Evolutionary conservation across 2,888 invertebrate species (phyloP), one percentile per base, ranked within the genome.

Genomic region (Clanis bilineata): DNA sequence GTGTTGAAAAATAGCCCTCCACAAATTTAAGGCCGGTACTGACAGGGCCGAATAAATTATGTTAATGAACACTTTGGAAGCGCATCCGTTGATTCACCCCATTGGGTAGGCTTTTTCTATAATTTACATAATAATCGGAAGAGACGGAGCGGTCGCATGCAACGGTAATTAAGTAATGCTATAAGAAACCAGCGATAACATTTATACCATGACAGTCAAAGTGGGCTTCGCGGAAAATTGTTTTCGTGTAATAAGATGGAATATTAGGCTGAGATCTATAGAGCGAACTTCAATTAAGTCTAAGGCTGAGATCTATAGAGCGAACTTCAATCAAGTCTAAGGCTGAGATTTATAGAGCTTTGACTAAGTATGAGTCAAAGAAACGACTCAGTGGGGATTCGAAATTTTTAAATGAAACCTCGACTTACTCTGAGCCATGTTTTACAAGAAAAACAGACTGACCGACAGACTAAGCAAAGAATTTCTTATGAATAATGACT

Each of bases 1-100:
- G 69, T 72, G 84, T 79, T 86, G 83, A 88, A 90, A 89, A 85
- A 85, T 85, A 81, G 79, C 84, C 84, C 79, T 81, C 86, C 85
- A 85, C 86, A 87, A 89, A 88, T 90, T 90, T 89, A 85, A 87
- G 86, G 80, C 81, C 86, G 83, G 83, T 69, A 86, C 88, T 90
- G 91, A 90, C 90, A 88, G 88, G 78, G 75, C 72, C 83, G 89
- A 87, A 90, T 91, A 91, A 89, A 90, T 92, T 91, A 91, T 90
- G 90, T 69, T 90, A 92, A 91, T 89, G 88, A 89, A 86, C 80
- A 82, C 81, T 89, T 88, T 84, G 82, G 80, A 86, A 88, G 90
- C 86, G 88, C 89, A 88, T 88, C 85, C 80, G 83, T 82, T 83
- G 85, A 87, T 89, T 83, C 81, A 71, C 67, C 73, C 84, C 85